Conservation (phyloP, 2,797 vertebrate genomes). For the Tarsius wallacei region DNA sequence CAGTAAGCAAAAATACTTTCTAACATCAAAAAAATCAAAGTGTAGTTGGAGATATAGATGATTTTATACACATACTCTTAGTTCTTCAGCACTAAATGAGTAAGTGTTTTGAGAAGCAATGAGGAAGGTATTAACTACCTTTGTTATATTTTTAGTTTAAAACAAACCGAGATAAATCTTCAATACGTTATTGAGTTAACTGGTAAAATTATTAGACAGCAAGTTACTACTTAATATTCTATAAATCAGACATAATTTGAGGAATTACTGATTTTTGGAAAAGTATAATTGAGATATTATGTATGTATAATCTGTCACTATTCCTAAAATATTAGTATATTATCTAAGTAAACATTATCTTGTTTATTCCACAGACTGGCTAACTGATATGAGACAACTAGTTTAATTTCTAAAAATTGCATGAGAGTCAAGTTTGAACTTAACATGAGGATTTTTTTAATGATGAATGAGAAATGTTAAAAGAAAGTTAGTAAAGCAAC, state of each 20-base stretch:
- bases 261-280: not conserved
- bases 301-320: not conserved
- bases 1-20: not conserved
- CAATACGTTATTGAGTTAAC: not conserved
- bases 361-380: not conserved
- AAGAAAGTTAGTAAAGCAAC: not conserved
- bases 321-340: not conserved
- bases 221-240: constrained; percentile 13
- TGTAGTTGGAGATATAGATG: not conserved
- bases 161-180: not conserved
- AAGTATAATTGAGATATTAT: not conserved
- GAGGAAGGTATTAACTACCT: not conserved
- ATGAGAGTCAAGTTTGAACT: not conserved
- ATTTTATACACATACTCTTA: not conserved
- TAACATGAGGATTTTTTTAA: not conserved
- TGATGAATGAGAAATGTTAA: not conserved
- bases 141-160: not conserved
- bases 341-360: not conserved
- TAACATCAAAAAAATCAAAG: not conserved
- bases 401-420: constrained; percentile 35
- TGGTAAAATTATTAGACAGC: not conserved
- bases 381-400: not conserved
- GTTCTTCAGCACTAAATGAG: not conserved
- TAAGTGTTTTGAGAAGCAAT: not conserved
- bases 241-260: not conserved